Base-by-base conservation (phyloP, 2,113 vertebrate genomes). In the Trematomus loennbergii region DNA sequence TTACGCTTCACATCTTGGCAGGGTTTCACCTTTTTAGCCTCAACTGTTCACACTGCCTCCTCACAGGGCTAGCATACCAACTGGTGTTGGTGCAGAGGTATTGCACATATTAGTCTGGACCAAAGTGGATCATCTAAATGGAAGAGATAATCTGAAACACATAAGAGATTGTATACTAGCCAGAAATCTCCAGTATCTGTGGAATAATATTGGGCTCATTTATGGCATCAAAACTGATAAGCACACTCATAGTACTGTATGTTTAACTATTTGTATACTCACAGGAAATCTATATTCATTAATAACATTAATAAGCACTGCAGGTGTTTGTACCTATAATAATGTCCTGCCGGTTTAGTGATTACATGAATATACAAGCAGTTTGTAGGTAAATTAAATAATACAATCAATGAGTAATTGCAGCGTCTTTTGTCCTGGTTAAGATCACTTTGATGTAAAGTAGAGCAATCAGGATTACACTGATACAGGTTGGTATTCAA, bases 181-280 rank as follows among this genome's bases (percentile, higher is more conserved):
- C n/a, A 12, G 49, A 68, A 62, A 81, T 81, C 57, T 40, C 3
- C 54, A 33, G 29, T 16, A 50, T 60, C n/a, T 53, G 33, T 66
- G 54, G 22, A 57, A 50, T 61, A 50, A 20, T 17, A 65, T 9
- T 66, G 66, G 54, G n/a, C 61, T 66, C 36, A 72, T 61, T 6
- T 3, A 72, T 53, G 8, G 65, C 36, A 18, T 85, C 29, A 2
- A 5, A 43, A 63, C 29, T 33, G 60, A 67, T 72, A 79, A 76
- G 75, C 84, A 79, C 75, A 76, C 68, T 70, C 46, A 9, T 80
- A 74, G 69, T 22, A 55, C 68, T 78, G 63, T 64, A 64, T 16
- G 53, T 22, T 72, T 48, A 36, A n/a, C 13, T 46, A 52, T 72
- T 10, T 72, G 13, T 78, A 10, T 50, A 58, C n/a, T 72, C 15